Base-by-base conservation (phyloP, 2,797 vertebrate genomes). In the Martes flavigula region DNA sequence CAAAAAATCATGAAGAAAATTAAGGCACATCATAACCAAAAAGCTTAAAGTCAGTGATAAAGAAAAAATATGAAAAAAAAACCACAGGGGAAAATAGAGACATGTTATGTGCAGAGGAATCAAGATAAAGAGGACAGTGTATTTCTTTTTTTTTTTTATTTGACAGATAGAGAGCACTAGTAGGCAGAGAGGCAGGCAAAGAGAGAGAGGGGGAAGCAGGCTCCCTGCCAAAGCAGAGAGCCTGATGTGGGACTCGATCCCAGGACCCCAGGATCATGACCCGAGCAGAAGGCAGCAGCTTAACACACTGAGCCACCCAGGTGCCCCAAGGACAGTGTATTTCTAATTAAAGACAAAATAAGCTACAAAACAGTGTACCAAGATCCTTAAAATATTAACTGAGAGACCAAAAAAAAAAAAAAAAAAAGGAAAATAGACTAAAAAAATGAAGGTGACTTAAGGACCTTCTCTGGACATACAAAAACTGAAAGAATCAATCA, bases 401-500 rank as follows among this genome's bases (percentile, higher is more conserved):
- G 13, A 38, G 3, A n/a, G 58, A 32, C 58, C 56, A 60, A 10
- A 60, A 60, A 60, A 60, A 60, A 6, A 35, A 10, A 6, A 68
- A 23, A 54, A 30, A 30, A 35, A 93, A 48, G 3, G 17, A 87
- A 94, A 94, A 75, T 1, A 62, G 51, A 64, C 77, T 32, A 15
- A 7, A 79, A 79, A 87, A 96, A 43, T 58, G 8, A 90, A 75
- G 15, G 51, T 73, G 35, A 96, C 79, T 90, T 79, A 82, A 90
- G 73, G 48, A 82, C 25, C 7, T 40, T 13, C 32, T 77, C 40
- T 23, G 83, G 43, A 78, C 14, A 78, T 40, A 94, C 27, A 92
- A 84, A 90, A 87, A 81, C 40, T 90, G 4, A 66, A 85, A 96
- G 30, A 96, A 66, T 73, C 81, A 66, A 87, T 87, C 38, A 68